Base-by-base conservation (phyloP, 2,113 vertebrate species). In the Macrotus californicus region DNA sequence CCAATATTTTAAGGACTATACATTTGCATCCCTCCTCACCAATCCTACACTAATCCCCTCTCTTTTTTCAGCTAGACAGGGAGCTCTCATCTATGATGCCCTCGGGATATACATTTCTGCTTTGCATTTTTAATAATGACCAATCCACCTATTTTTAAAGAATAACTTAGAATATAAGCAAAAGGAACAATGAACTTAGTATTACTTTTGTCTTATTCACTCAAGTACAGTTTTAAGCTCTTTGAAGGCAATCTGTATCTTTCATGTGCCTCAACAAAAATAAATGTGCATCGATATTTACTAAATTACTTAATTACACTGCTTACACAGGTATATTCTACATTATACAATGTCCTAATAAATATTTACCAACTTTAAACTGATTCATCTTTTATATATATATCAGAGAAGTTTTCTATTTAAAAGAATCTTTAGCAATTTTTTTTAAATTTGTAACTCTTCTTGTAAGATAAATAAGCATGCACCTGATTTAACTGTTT, bases 341-440 rank as follows among this genome's bases (percentile, higher is more conserved):
- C 43, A 50, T 79, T 80, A 85, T 1, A 80, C 14, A 91, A 16
- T 43, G 43, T 41, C 70, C 52, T 12, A 2, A 77, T 4, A 80
- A 91, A 85, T 88, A 81, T 85, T 85, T 91, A 69, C 7, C 48
- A 88, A 85, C 2, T 94, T 94, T 69, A 88, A 93, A 88, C 1
- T 6, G 11, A 46, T 34, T 94, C 3, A 88, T 41, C 22, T 46
- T 73, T 79, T 81, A 11, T 46, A 76, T 79, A 48, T 64, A 67
- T 31, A 61, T 52, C 18, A 83, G 15, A 77, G 66, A 91, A n/a
- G 1, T 26, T 82, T 77, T 26, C 69, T 69, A 69, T 59, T 75
- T 48, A 48, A 82, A 94, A 92, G 0, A 87, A 77, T 22, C 7
- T 24, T 72, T 10, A 56, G 29, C 19, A 18, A 41, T 34, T 77